Conservation (phyloP, 2,888 invertebrate genomes). For the Caenorhabditis panamensis region DNA sequence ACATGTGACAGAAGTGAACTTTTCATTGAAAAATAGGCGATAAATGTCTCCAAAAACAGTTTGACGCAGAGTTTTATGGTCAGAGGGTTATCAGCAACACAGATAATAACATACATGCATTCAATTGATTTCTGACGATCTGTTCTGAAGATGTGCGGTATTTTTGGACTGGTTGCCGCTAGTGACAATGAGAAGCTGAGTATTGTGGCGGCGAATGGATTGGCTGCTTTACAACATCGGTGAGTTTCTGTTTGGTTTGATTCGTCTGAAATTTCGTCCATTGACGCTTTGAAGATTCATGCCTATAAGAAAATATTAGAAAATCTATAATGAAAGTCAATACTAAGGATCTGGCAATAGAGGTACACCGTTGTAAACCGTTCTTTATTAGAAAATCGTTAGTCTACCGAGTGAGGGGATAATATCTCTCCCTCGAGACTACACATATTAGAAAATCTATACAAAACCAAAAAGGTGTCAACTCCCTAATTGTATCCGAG, state of each 20-base stretch:
- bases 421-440: too few species aligned
- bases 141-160: slow-evolving; percentile 75
- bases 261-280: background rate
- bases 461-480: slow-evolving; percentile 21
- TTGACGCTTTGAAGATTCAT: too few species aligned
- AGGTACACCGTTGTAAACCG: too few species aligned
- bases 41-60: slow-evolving; percentile 33
- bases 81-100: slow-evolving; percentile 42
- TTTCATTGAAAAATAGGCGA: slow-evolving; percentile 55
- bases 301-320: too few species aligned
- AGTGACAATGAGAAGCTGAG: slow-evolving; percentile 46
- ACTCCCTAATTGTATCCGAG: slow-evolving; percentile 55
- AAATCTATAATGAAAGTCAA: too few species aligned
- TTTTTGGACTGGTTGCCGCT: slow-evolving; percentile 74
- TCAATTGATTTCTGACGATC: slow-evolving; percentile 35
- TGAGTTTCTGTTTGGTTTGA: slow-evolving; percentile 14
- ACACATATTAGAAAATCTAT: slow-evolving; percentile 4
- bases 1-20: slow-evolving; percentile 45
- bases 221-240: slow-evolving; percentile 77
- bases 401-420: too few species aligned
- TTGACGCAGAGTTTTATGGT: slow-evolving; percentile 36
- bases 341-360: too few species aligned
- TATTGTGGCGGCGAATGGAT: slow-evolving; percentile 72
- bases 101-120: slow-evolving; percentile 43
- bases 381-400: too few species aligned